phyloP scores from a whole-genome alignment of 2,797 vertebrate species.

The Melanogrammus aeglefinus region DNA sequence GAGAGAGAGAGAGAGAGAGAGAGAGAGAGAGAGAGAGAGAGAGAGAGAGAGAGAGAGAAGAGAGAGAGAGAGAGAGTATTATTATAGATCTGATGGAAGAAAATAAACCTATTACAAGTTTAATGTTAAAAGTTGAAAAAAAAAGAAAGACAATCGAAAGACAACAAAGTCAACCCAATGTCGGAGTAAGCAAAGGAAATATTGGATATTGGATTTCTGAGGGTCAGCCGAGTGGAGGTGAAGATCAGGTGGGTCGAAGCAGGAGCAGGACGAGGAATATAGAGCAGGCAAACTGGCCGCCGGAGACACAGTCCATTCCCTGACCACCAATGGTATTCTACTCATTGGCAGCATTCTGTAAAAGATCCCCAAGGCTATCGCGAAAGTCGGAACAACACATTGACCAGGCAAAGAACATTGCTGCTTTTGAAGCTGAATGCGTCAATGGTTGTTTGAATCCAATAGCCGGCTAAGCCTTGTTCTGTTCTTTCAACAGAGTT shows the following conservation, averaged over 20 bases:
- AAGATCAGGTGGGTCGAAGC: background rate
- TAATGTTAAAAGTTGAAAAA: background rate
- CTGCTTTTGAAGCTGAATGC: background rate
- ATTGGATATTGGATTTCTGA: background rate
- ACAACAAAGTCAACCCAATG: background rate
- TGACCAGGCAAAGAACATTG: background rate
- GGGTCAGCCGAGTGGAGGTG: background rate
- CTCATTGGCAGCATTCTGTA: background rate
- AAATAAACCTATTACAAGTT: background rate
- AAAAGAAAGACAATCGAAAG: background rate
- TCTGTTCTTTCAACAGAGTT: background rate
- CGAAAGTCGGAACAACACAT: background rate
- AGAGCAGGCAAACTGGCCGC: background rate
- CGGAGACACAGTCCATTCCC: background rate
- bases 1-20: slow-evolving; percentile 10
- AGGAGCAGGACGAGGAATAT: background rate
- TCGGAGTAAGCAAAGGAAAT: background rate
- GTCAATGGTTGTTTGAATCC: background rate
- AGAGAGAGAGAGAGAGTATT: background rate
- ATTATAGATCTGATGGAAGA: background rate
- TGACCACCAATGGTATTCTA: background rate
- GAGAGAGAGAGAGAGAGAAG: background rate
- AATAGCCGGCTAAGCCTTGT: background rate
- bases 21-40: slow-evolving; percentile 10
- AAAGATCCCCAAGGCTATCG: background rate